These are phyloP conservation scores for Diaprepes abbreviatus DNA, from an alignment of 2,888 invertebrate genomes.

Conservation along the genomic window DNA sequence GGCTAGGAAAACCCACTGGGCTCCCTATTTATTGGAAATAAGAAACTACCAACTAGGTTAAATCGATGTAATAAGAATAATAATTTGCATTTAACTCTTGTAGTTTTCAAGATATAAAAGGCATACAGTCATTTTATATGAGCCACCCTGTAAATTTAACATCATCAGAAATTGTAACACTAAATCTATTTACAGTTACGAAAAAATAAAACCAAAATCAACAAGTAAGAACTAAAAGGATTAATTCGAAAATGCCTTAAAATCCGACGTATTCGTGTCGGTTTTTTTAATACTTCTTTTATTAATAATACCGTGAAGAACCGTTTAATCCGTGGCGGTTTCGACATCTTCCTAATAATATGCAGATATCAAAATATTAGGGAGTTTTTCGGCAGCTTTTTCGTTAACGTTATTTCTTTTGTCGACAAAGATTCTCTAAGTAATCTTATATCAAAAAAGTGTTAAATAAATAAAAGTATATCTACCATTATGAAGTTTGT, in stretches of 20 bases:
- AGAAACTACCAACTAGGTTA: no score
- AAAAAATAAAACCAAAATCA: conserved; percentile 23
- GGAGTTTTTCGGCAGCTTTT: background rate
- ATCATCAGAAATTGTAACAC: background rate
- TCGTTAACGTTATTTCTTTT: no score
- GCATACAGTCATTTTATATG: no score
- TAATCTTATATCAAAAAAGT: no score
- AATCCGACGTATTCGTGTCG: conserved; percentile 39
- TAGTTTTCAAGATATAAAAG: no score
- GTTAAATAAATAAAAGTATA: no score
- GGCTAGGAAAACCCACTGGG: no score
- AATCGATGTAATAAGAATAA: no score
- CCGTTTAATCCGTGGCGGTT: conserved; percentile 41
- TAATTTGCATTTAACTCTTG: no score
- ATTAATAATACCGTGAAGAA: conserved; percentile 37
- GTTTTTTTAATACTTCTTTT: conserved; percentile 28
- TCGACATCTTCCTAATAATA: conserved; percentile 42
- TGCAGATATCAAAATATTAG: conserved; percentile 40
- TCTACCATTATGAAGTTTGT: no score
- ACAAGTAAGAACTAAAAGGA: conserved; percentile 43
- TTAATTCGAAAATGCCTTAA: conserved; percentile 33
- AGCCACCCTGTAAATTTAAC: background rate
- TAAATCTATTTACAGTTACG: conserved; percentile 33
- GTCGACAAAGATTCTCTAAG: no score
- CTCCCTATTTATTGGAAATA: no score